Conservation (phyloP, 2,113 vertebrate genomes). For the Tetrao urogallus region DNA sequence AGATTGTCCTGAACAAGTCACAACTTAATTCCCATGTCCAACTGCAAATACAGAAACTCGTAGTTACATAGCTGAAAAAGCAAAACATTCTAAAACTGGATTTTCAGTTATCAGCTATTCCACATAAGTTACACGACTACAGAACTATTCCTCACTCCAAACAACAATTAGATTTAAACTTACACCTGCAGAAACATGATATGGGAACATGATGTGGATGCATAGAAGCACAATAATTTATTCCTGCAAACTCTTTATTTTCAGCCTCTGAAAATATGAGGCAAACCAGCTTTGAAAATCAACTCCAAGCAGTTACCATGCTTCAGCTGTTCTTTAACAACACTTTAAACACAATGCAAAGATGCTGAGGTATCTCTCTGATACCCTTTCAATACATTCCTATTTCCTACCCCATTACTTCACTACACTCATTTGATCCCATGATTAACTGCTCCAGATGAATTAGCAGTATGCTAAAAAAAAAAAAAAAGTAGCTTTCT, state of each 20-base stretch:
- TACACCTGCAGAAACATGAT: rapidly evolving
- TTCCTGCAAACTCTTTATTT: not conserved
- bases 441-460: not conserved
- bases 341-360: not conserved
- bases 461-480: not conserved
- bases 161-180: not conserved
- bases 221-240: not conserved
- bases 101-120: not conserved
- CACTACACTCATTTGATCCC: not conserved
- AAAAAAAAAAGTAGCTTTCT: not conserved
- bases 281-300: not conserved
- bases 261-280: not conserved
- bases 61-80: not conserved
- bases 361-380: not conserved
- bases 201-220: rapidly evolving
- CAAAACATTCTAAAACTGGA: not conserved
- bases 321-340: not conserved
- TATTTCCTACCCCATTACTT: not conserved
- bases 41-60: not conserved
- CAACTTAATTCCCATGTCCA: not conserved
- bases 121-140: not conserved
- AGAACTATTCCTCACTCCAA: not conserved
- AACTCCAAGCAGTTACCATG: not conserved
- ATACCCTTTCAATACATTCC: not conserved
- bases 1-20: not conserved